These are phyloP conservation scores for Lates japonicus DNA, from an alignment of 2,797 vertebrate species.

Conservation along the genomic window DNA sequence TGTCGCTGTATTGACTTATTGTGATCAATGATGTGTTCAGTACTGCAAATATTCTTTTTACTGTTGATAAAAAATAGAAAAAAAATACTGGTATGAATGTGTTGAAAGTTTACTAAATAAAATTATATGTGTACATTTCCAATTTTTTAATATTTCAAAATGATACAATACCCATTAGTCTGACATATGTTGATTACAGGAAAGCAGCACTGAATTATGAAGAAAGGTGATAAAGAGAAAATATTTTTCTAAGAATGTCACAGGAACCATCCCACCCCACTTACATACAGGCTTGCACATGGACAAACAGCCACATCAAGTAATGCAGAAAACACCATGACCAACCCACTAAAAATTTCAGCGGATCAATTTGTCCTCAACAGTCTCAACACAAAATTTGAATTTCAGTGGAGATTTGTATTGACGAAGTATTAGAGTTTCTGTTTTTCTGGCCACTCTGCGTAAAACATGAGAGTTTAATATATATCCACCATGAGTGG, in stretches of 20 bases:
- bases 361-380: too few species aligned
- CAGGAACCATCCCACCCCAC: too few species aligned
- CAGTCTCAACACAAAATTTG: too few species aligned
- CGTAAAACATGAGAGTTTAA: background rate
- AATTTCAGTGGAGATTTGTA: rapidly evolving
- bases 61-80: background rate
- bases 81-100: too few species aligned
- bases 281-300: too few species aligned
- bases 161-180: too few species aligned
- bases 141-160: background rate
- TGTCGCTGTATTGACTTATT: conserved; percentile 28
- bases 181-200: too few species aligned
- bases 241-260: too few species aligned
- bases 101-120: too few species aligned
- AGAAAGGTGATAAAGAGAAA: too few species aligned
- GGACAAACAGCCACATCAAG: too few species aligned
- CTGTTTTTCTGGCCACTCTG: background rate
- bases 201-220: too few species aligned
- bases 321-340: background rate
- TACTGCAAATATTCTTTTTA: background rate
- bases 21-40: background rate
- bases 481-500: background rate
- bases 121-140: rapidly evolving
- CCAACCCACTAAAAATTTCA: background rate
- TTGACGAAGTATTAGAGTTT: background rate